Evolutionary conservation across 2,113 vertebrate species (phyloP).

Genomic region (Myodes glareolus): DNA sequence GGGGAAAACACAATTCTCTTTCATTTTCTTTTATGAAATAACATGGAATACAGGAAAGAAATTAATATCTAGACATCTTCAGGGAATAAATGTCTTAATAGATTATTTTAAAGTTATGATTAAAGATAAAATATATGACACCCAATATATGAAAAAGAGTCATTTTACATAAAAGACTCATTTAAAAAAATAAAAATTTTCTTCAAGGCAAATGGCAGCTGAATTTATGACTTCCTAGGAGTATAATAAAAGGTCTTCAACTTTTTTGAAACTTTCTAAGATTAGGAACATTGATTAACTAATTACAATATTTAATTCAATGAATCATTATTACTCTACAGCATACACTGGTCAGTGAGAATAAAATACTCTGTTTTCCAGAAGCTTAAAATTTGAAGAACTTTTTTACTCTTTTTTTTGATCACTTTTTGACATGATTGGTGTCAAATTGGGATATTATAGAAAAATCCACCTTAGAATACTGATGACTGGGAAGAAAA

Average conservation of each 20-base stretch:
- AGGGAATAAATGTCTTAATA: background rate
- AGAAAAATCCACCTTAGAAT: background rate
- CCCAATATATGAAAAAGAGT: background rate
- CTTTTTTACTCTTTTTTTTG: background rate
- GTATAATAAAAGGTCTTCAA: background rate
- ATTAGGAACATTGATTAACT: background rate
- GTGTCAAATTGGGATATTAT: background rate
- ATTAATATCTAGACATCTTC: background rate
- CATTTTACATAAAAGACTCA: background rate
- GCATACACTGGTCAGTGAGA: background rate
- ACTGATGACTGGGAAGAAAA: background rate
- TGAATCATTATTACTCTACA: background rate
- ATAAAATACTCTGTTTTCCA: background rate
- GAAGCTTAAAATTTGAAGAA: slow-evolving; percentile 6
- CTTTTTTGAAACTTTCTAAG: background rate
- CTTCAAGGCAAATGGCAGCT: background rate
- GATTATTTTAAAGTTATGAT: slow-evolving; percentile 50
- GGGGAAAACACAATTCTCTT: slow-evolving; percentile 54
- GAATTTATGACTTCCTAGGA: background rate
- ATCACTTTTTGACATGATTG: background rate
- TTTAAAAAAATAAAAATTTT: slow-evolving; percentile 21
- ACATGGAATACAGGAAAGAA: background rate
- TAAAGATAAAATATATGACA: slow-evolving; percentile 17
- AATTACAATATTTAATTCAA: background rate
- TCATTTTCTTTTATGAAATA: slow-evolving; percentile 53